phyloP scores from a whole-genome alignment of 2,113 vertebrate genomes.

The Collichthys lucidus region DNA sequence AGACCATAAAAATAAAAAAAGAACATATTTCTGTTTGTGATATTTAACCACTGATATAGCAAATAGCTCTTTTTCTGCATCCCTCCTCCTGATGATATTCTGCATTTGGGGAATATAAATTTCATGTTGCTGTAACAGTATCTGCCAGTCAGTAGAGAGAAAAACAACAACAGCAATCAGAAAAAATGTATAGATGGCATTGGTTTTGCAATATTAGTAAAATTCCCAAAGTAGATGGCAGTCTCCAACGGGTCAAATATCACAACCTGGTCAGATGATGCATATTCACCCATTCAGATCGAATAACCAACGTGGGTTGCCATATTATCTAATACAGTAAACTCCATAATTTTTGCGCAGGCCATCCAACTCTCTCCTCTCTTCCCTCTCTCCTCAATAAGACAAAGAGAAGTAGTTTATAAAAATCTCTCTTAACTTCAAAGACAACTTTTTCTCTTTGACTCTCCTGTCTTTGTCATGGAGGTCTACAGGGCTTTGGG shows the following conservation, averaged over 20 bases:
- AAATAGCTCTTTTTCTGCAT: not conserved
- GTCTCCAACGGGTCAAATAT: not conserved
- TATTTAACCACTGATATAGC: not conserved
- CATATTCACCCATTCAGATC: not conserved
- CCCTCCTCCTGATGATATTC: not conserved
- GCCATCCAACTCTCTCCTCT: not conserved
- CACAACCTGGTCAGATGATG: not conserved
- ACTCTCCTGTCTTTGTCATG: constrained; percentile 46
- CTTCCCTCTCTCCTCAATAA: not conserved
- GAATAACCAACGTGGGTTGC: too few species aligned
- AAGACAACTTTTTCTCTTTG: constrained; percentile 44
- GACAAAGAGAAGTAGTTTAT: constrained; percentile 27
- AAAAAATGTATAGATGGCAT: not conserved
- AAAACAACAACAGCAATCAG: not conserved
- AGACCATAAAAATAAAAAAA: too few species aligned
- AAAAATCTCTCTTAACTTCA: constrained; percentile 39
- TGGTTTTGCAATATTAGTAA: not conserved
- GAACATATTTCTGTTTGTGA: not conserved
- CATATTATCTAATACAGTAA: not conserved
- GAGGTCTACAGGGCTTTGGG: constrained; percentile 65
- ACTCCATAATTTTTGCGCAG: not conserved
- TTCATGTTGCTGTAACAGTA: not conserved
- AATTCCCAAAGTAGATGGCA: not conserved
- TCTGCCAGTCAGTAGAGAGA: not conserved
- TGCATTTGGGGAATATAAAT: not conserved